Evolutionary conservation across 1,140 invertebrate species (phyloP), one percentile per base, ranked within the genome.

Genomic region (Meteorus sp.): DNA sequence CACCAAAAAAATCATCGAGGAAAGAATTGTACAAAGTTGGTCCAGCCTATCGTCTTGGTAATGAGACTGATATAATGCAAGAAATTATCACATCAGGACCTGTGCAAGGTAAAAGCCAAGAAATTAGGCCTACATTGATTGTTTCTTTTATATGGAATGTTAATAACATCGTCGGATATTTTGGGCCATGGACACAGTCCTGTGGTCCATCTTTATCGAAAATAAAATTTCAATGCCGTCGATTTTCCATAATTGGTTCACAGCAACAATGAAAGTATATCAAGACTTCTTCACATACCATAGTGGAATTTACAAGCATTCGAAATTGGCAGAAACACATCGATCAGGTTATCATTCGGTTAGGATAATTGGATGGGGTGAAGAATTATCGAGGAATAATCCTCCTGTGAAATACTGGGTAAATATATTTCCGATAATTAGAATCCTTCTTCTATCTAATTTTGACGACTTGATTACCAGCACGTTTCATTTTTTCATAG

Each of bases 211-310:
- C n/a, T n/a, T n/a, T n/a, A n/a, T n/a, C 33, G 23, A 19, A 60
- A 39, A 13, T 37, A 44, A 51, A 1, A 22, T 33, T 19, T 33
- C 22, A 33, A 37, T 22, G 35, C 48, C 22, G 41, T 13, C 48
- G 8, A 22, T 39, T 51, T 54, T n/a, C 31, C 15, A 27, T 67
- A 60, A n/a, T n/a, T n/a, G n/a, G n/a, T 57, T 82, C 83, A 3
- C 76, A 94, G 95, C 94, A 15, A 92, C 91, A 2, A 93, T 97
- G 85, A 85, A 82, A 51, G 91, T 97, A 0, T 87, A 92, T 67
- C 88, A 90, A 60, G 94, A 97, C 71, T 94, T 98, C 79, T 98
- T 94, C 80, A 83, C 89, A 52, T 98, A 98, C 74, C 82, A 83
- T 51, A 81, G 83, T 15, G 95, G 95, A 4, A 81, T 98, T 29